A percentile compares a stretch with the other conserved stretches of the same genome.
phyloP scores from a whole-genome alignment of 2,888 invertebrate genomes.

The Heliconius erato region DNA sequence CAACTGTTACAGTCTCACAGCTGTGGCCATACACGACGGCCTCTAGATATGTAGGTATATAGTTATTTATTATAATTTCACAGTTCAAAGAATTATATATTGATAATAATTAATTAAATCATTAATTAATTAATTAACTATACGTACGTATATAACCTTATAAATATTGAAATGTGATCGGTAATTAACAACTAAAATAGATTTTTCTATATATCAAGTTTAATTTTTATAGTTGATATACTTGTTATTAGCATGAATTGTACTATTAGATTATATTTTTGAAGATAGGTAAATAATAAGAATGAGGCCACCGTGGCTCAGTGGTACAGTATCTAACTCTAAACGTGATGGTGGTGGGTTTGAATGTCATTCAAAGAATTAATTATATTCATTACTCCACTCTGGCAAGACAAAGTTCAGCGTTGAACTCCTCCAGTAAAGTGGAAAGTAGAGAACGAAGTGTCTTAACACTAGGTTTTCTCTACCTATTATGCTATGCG shows the following conservation, averaged over 20 bases:
- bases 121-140: slow-evolving; percentile 25
- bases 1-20: too few relatives aligned
- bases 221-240: not conserved
- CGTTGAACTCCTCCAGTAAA: too few relatives aligned
- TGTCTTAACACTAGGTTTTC: not conserved
- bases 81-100: slow-evolving; percentile 17
- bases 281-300: not conserved
- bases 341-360: not conserved
- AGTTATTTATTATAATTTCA: slow-evolving; percentile 22
- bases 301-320: not conserved
- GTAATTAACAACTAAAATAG: slow-evolving; percentile 15
- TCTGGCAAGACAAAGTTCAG: too few relatives aligned
- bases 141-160: not conserved
- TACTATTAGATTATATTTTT: not conserved
- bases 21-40: too few relatives aligned
- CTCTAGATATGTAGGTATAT: not conserved
- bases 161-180: slow-evolving; percentile 14
- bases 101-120: not conserved
- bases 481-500: not conserved
- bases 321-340: not conserved
- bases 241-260: not conserved
- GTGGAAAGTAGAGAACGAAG: not conserved
- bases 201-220: slow-evolving; percentile 8
- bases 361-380: not conserved
- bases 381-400: too few relatives aligned